These are phyloP conservation scores for Wiebesia pumilae DNA, from an alignment of 1,140 invertebrate genomes.

Conservation along the genomic window DNA sequence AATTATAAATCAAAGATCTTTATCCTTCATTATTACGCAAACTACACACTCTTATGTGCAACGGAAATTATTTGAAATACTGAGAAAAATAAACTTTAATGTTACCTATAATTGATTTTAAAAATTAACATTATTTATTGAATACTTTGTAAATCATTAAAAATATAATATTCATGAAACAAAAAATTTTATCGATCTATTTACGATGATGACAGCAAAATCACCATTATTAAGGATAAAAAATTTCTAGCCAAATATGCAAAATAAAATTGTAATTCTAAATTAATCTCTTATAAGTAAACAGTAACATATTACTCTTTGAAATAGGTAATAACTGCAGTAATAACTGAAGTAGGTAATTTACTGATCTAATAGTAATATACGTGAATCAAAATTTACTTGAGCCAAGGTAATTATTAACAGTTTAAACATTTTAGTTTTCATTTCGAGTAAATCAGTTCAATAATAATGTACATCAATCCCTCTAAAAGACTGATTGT, in stretches of 20 bases:
- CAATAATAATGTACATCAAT: background rate
- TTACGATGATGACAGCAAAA: background rate
- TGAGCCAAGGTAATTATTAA: background rate
- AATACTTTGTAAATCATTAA: background rate
- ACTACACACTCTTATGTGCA: background rate
- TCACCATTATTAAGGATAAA: background rate
- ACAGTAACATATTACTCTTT: background rate
- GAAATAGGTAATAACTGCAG: background rate
- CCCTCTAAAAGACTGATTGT: background rate
- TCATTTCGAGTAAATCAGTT: background rate
- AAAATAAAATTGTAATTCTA: background rate
- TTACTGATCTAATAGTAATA: background rate
- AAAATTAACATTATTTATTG: background rate
- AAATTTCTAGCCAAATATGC: background rate
- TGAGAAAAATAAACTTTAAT: background rate
- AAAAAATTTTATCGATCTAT: background rate
- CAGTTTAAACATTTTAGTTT: background rate
- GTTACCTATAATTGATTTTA: background rate
- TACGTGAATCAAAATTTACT: background rate
- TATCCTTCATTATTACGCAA: conserved; percentile 21
- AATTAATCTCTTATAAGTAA: background rate
- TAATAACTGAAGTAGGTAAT: too few relatives aligned
- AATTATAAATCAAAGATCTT: conserved; percentile 16
- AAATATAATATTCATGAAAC: background rate
- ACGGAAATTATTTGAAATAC: background rate